Conservation (phyloP, 1,140 invertebrate genomes). For the Lepidurus couesii region DNA sequence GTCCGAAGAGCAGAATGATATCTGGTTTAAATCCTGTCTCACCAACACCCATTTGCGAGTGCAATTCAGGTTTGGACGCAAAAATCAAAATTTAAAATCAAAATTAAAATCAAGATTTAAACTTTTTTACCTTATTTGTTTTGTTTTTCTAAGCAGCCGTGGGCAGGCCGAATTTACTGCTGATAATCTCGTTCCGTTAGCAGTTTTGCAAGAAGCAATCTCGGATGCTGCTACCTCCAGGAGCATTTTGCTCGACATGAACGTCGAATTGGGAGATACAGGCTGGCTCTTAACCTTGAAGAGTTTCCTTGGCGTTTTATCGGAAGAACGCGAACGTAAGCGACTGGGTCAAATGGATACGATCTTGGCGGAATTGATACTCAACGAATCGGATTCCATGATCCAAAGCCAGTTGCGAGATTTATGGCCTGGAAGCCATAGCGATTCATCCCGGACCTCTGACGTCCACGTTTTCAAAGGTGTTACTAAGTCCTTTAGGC, state of each 20-base stretch:
- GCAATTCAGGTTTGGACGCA: background rate
- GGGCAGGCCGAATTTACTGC: background rate
- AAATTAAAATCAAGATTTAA: background rate
- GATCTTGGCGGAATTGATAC: constrained; percentile 9
- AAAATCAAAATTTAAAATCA: background rate
- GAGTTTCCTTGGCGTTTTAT: background rate
- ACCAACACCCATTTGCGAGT: background rate
- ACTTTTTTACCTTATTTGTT: background rate
- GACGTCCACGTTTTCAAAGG: background rate
- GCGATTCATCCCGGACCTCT: background rate
- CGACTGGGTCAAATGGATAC: background rate
- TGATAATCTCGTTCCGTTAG: background rate
- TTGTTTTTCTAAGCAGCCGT: background rate
- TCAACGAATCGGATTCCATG: background rate
- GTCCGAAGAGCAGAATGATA: background rate
- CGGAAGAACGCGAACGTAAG: background rate
- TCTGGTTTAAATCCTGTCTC: background rate
- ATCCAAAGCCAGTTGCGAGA: constrained; percentile 9
- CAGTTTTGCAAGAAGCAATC: background rate
- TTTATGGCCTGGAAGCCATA: constrained; percentile 18
- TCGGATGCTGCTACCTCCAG: background rate
- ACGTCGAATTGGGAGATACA: background rate
- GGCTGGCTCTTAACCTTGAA: background rate
- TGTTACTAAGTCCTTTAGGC: background rate
- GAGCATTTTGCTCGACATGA: constrained; percentile 5